Base-by-base conservation (phyloP, 2,113 vertebrate species). In the Nymphicus hollandicus region DNA sequence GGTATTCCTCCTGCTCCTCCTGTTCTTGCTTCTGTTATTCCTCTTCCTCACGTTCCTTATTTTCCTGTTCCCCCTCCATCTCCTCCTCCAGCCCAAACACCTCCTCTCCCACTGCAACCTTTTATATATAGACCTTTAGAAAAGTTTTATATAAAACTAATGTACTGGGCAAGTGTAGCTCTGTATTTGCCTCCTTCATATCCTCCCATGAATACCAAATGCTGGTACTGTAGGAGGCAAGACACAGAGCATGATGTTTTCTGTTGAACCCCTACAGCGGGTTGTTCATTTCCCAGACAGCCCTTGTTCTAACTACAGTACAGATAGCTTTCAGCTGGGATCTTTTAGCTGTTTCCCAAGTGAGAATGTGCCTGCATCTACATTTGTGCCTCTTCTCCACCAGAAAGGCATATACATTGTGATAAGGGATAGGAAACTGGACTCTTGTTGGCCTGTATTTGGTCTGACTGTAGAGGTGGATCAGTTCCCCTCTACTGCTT, bases 211-310 rank as follows among this genome's bases (percentile, higher is more conserved):
- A 78, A 61, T 17, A 55, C 12, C 43, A 56, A 39, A 83, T 23
- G 13, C 10, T 4, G 1, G 12, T 61, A 13, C 43, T 9, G 18
- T 47, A 0, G 0, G 41, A 61, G 27, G 41, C 47, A 76, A 35
- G 31, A 56, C 47, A 39, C 23, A 60, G 46, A 78, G 15, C 9
- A 46, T 65, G 35, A 24, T 27, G 24, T 35, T 77, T 80, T 29
- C 12, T 41, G 9, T 28, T 43, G 49, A 31, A 7, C 1, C 5
- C 17, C 10, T 61, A 6, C 1, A 63, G 23, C 20, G 76, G 31
- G 7, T 71, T 50, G 24, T 39, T 77, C 27, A 10, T 74, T 82
- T 72, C n/a, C 41, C 28, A 69, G 28, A 13, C 37, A 69, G 39
- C 7, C 8, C 11, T n/a, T 82, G 37, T 72, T 72, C 29, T 84